Evolutionary conservation across 2,797 vertebrate genomes (phyloP).

Genomic region (Melanogrammus aeglefinus): DNA sequence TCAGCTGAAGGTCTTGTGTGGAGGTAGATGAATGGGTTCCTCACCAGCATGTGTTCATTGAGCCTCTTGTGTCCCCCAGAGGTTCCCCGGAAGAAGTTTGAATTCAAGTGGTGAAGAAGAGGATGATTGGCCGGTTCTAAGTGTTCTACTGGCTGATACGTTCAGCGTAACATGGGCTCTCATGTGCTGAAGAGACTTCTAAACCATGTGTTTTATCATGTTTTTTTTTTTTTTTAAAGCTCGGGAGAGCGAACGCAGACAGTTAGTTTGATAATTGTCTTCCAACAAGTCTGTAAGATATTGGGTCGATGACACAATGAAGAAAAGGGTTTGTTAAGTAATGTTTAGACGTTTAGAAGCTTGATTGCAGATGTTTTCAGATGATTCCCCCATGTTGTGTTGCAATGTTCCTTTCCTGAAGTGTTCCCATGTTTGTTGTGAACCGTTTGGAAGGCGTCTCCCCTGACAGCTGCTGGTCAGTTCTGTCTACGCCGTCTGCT

Average conservation of each 20-base stretch:
- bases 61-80: background rate
- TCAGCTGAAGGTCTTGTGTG: background rate
- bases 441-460: too few relatives aligned
- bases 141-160: too few relatives aligned
- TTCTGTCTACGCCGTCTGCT: too few relatives aligned
- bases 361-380: background rate
- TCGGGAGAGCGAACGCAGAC: background rate
- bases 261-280: background rate
- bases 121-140: background rate
- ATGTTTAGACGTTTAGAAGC: background rate
- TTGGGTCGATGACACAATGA: too few relatives aligned
- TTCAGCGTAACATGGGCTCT: background rate
- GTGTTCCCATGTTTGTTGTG: too few relatives aligned
- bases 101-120: slow-evolving; percentile 17
- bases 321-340: background rate
- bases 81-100: background rate
- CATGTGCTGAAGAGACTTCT: background rate
- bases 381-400: too few relatives aligned
- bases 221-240: background rate
- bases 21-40: background rate
- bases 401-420: too few relatives aligned
- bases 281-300: background rate
- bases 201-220: background rate
- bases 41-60: background rate
- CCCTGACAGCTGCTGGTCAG: too few relatives aligned